These are phyloP conservation scores for Platysternon megacephalum DNA, from an alignment of 2,113 vertebrate genomes.

Conservation along the genomic window DNA sequence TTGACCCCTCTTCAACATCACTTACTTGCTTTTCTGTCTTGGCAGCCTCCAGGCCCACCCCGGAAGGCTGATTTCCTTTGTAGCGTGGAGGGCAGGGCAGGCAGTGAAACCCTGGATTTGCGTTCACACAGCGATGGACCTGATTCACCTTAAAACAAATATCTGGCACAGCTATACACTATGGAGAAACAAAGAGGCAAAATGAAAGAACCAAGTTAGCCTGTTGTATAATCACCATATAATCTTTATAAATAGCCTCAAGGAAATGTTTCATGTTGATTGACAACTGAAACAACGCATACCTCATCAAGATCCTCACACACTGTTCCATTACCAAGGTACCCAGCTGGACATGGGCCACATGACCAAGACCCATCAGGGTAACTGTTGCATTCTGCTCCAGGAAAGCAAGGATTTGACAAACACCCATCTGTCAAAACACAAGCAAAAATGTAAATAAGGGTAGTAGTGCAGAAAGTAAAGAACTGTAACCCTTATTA, in stretches of 20 bases:
- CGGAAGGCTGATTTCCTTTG: conserved; percentile 93
- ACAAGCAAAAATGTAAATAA: neutral
- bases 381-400: conserved; percentile 91
- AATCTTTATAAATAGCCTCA: neutral
- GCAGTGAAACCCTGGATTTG: conserved; percentile 95
- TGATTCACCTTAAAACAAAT: conserved; percentile 89
- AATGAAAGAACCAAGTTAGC: neutral
- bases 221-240: neutral
- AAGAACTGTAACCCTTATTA: neutral
- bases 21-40: conserved; percentile 92
- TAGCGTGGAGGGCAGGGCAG: conserved; percentile 94
- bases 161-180: conserved; percentile 94
- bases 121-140: conserved; percentile 90
- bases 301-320: conserved; percentile 98
- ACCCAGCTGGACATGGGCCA: conserved; percentile 91
- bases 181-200: neutral
- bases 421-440: conserved; percentile 90
- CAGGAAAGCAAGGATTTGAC: conserved; percentile 96
- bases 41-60: conserved; percentile 90
- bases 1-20: neutral
- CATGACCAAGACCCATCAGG: conserved; percentile 97
- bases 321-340: conserved; percentile 91
- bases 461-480: neutral
- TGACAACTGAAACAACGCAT: neutral
- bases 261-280: neutral